Conservation (phyloP, 2,797 vertebrate genomes). For the Leuciscus waleckii region DNA sequence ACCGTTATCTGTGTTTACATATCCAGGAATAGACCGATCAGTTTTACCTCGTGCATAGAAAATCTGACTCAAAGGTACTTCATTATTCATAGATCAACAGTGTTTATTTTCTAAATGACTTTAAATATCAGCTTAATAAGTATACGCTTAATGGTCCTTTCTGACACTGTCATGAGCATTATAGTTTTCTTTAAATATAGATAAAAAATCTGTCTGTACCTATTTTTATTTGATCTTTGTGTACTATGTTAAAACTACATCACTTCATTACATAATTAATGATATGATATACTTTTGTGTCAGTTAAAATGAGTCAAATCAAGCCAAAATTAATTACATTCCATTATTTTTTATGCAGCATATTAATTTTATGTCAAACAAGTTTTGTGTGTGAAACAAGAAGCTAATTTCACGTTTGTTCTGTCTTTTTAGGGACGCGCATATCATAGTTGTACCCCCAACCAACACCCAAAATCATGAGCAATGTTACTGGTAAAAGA, state of each 20-base stretch:
- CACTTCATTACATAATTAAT: background rate
- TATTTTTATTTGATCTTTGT: background rate
- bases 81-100: slow-evolving; percentile 14
- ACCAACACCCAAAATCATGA: slow-evolving; percentile 17
- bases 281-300: background rate
- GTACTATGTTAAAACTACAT: slow-evolving; percentile 1
- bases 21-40: background rate
- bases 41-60: slow-evolving; percentile 11
- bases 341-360: background rate
- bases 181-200: background rate
- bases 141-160: slow-evolving; percentile 60
- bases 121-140: slow-evolving; percentile 44
- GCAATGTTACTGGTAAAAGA: background rate
- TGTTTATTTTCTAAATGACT: background rate
- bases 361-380: background rate
- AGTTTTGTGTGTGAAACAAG: background rate
- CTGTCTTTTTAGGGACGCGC: slow-evolving; percentile 1
- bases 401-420: background rate
- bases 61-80: background rate
- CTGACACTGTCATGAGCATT: slow-evolving; percentile 40
- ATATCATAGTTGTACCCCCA: slow-evolving; percentile 1
- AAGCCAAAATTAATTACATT: background rate
- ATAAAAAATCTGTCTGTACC: background rate
- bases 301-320: background rate
- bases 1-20: slow-evolving; percentile 31